Evolutionary conservation across 2,797 vertebrate species (phyloP).

Genomic region (Platyrinchus mystaceus): DNA sequence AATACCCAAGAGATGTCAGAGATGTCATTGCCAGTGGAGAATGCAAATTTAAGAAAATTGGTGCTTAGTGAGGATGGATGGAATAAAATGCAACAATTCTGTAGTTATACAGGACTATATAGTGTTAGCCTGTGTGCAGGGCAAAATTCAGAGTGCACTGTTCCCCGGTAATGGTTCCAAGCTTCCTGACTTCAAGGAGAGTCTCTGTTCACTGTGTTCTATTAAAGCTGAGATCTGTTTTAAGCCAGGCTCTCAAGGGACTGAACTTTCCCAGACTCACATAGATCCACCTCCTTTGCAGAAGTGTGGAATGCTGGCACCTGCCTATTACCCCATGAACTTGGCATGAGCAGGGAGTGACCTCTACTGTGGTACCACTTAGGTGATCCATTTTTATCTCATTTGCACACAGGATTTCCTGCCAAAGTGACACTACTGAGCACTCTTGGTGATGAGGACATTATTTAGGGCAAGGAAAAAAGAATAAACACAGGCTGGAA

Average conservation of each 20-base stretch:
- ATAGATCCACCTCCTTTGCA: neutral
- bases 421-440: neutral
- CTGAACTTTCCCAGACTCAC: neutral
- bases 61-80: neutral
- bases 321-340: neutral
- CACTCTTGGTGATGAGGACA: neutral
- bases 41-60: neutral
- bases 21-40: neutral
- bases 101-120: neutral
- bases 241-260: neutral
- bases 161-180: neutral
- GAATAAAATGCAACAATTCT: neutral
- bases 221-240: neutral
- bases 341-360: neutral
- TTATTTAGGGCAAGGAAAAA: neutral
- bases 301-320: neutral
- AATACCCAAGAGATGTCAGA: neutral
- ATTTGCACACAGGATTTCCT: constrained; percentile 2
- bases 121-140: neutral
- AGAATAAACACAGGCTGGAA: neutral
- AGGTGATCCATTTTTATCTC: neutral
- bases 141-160: rapidly evolving
- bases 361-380: neutral
- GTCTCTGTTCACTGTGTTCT: neutral
- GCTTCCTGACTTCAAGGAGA: neutral